Evolutionary conservation across 2,113 vertebrate species (phyloP).

Genomic region (Phylloscopus whistleri): DNA sequence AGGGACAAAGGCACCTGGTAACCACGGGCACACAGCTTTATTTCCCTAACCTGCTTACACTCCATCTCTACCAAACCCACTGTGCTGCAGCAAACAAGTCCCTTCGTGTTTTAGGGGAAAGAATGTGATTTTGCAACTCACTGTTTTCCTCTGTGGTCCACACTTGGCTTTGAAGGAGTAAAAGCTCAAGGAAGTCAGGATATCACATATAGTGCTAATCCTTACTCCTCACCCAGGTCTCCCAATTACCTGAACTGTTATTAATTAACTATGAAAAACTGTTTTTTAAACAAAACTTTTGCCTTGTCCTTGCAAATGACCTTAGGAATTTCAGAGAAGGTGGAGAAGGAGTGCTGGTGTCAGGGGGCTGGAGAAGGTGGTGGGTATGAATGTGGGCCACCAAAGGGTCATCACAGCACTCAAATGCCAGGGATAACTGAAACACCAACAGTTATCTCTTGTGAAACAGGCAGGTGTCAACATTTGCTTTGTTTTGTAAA

Average conservation of each 20-base stretch:
- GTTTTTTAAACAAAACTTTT: not conserved
- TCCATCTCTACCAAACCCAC: not conserved
- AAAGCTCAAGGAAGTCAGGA: not conserved
- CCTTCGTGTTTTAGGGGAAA: slow-evolving; percentile 11
- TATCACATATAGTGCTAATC: not conserved
- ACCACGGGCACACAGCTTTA: not conserved
- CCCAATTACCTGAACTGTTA: not conserved
- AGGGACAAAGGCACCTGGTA: not conserved
- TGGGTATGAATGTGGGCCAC: not conserved
- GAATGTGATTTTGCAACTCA: not conserved
- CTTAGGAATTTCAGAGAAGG: not conserved
- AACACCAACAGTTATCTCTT: not conserved
- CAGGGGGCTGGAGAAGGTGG: not conserved
- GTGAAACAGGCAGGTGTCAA: not conserved
- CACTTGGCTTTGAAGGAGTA: not conserved
- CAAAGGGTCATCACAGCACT: not conserved
- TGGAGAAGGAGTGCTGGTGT: not conserved
- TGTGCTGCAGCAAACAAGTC: not conserved
- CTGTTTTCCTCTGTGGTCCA: not conserved
- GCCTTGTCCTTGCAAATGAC: not conserved
- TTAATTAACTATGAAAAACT: not conserved
- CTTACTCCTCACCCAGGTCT: not conserved
- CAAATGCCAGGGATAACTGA: not conserved
- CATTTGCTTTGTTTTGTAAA: not conserved
- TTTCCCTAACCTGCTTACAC: not conserved